These are phyloP conservation scores for Thumatha senex DNA, from an alignment of 2,888 invertebrate genomes.

Conservation along the genomic window DNA sequence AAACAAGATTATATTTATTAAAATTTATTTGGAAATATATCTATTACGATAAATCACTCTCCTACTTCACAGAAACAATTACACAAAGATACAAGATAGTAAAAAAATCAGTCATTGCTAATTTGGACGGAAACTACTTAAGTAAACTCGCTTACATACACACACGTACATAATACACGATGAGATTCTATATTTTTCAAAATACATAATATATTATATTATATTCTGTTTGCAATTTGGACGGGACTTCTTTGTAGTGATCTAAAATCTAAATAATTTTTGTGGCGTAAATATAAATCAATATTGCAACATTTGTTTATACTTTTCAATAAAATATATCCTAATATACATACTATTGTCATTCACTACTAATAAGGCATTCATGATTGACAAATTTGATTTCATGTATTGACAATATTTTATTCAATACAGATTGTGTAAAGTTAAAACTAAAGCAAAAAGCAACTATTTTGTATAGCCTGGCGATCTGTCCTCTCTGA, in stretches of 20 bases:
- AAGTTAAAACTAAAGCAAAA: too few species aligned
- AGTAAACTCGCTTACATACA: constrained; percentile 62
- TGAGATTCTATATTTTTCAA: constrained; percentile 51
- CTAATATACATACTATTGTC: constrained; percentile 39
- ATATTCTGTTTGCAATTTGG: constrained; percentile 40
- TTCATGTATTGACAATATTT: too few species aligned
- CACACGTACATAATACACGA: constrained; percentile 29
- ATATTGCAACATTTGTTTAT: constrained; percentile 13
- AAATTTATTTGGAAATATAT: constrained; percentile 74
- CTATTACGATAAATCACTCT: constrained; percentile 60
- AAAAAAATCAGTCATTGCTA: constrained; percentile 75
- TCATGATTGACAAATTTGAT: constrained; percentile 42
- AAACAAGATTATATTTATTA: constrained; percentile 15
- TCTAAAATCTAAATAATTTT: constrained; percentile 18
- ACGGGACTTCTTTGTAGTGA: constrained; percentile 51
- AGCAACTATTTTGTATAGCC: too few species aligned
- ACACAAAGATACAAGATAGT: constrained; percentile 53
- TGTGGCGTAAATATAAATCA: constrained; percentile 27
- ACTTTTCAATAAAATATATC: constrained; percentile 15
- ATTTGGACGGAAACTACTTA: constrained; percentile 82
- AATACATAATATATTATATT: constrained; percentile 21
- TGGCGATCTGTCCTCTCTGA: too few species aligned
- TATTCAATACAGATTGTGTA: not conserved
- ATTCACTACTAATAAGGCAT: constrained; percentile 59
- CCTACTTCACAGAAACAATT: constrained; percentile 54